Conservation (phyloP, 2,797 vertebrate genomes). For the Steatocranus sp. region DNA sequence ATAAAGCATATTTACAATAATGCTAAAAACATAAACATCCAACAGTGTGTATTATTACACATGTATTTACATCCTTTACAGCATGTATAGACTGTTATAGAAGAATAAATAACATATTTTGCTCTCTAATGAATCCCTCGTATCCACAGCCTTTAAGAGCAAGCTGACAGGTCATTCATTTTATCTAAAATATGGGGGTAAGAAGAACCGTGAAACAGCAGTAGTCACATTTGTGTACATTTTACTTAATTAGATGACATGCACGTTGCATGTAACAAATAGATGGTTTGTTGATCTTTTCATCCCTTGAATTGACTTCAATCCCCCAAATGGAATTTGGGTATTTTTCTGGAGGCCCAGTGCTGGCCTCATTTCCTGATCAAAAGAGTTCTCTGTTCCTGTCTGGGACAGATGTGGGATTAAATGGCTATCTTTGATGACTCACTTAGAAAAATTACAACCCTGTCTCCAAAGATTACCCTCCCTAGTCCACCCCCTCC, state of each 20-base stretch:
- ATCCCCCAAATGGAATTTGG: conserved; percentile 63
- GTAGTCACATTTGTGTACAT: not conserved
- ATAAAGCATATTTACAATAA: not conserved
- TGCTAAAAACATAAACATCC: not conserved
- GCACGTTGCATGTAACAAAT: conserved; percentile 43
- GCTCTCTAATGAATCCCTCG: not conserved
- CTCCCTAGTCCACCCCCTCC: not conserved
- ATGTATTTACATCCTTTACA: not conserved
- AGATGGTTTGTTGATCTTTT: conserved; percentile 62
- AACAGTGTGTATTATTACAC: not conserved
- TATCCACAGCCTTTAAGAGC: not conserved
- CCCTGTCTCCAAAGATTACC: conserved; percentile 55
- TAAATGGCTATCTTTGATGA: conserved; percentile 77
- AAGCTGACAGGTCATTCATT: not conserved
- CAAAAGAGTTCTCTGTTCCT: conserved; percentile 64
- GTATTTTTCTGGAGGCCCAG: conserved; percentile 55
- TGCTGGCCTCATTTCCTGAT: conserved; percentile 70
- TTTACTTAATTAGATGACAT: conserved; percentile 44
- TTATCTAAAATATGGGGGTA: not conserved
- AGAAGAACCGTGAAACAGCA: not conserved
- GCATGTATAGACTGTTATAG: not conserved
- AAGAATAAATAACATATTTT: not conserved
- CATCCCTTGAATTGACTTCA: conserved; percentile 64
- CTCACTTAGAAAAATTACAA: conserved; percentile 76
- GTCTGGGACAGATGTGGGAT: conserved; percentile 72